Evolutionary conservation across 2,888 invertebrate genomes (phyloP).

Genomic region (Criorhina ranunculi): DNA sequence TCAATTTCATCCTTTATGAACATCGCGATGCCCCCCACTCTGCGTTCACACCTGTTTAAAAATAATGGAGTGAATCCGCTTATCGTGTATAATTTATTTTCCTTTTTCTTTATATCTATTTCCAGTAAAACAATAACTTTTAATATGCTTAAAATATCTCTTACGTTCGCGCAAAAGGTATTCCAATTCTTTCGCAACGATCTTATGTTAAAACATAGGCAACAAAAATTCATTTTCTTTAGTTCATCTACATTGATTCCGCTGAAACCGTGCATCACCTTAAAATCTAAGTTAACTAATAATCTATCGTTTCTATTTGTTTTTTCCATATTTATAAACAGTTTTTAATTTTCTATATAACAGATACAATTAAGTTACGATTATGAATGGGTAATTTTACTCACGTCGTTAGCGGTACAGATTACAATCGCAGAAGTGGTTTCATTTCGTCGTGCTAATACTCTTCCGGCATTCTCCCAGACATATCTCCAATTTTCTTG

Average conservation of each 20-base stretch:
- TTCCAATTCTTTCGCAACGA: background rate
- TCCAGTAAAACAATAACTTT: background rate
- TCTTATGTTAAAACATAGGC: background rate
- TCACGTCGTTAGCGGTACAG: background rate
- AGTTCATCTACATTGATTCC: background rate
- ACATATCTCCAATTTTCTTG: slow-evolving; percentile 9
- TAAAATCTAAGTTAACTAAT: slow-evolving; percentile 5
- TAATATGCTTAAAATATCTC: background rate
- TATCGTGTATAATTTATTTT: background rate
- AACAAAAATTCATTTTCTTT: background rate
- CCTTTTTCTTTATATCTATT: background rate
- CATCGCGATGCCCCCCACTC: background rate
- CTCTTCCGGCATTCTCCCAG: slow-evolving; percentile 29
- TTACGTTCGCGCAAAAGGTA: background rate
- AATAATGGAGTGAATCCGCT: background rate
- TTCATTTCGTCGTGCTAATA: slow-evolving; percentile 3
- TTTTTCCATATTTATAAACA: slow-evolving; percentile 11
- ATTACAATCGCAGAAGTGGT: slow-evolving; percentile 7
- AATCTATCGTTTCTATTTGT: slow-evolving; percentile 6
- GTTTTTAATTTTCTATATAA: slow-evolving; percentile 5
- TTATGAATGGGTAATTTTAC: background rate
- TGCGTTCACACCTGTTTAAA: background rate
- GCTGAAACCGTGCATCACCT: background rate
- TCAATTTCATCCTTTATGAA: background rate
- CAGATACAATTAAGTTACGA: background rate